phyloP scores from a whole-genome alignment of 2,797 vertebrate species.

The Onychomys arenicola region DNA sequence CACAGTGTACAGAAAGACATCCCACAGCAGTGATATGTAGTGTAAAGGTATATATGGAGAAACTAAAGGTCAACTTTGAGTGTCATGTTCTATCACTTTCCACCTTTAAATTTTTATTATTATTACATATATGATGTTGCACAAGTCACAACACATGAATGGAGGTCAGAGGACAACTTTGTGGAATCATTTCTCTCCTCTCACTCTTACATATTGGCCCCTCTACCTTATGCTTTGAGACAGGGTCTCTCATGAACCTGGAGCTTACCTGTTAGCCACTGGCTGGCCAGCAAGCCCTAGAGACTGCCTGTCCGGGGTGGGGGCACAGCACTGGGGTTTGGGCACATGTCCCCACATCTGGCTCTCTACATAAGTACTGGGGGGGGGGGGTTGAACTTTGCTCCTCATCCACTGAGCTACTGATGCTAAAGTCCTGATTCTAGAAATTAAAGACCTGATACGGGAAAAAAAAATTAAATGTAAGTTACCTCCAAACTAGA shows the following conservation, averaged over 20 bases:
- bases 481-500: background rate
- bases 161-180: background rate
- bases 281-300: background rate
- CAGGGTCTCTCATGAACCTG: background rate
- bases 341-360: background rate
- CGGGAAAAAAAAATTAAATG: background rate
- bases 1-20: too few species aligned
- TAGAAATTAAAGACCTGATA: background rate
- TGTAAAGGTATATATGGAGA: background rate
- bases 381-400: background rate
- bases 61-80: background rate
- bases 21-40: background rate
- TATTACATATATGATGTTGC: background rate
- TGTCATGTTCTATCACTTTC: background rate
- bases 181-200: background rate
- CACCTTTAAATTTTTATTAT: background rate
- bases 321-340: background rate
- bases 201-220: background rate
- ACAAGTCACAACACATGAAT: background rate
- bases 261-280: background rate
- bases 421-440: background rate
- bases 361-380: background rate
- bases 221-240: background rate
- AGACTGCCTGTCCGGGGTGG: background rate
- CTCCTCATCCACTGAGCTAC: background rate